phyloP scores from a whole-genome alignment of 2,797 vertebrate species.

The Falco novaeseelandiae region DNA sequence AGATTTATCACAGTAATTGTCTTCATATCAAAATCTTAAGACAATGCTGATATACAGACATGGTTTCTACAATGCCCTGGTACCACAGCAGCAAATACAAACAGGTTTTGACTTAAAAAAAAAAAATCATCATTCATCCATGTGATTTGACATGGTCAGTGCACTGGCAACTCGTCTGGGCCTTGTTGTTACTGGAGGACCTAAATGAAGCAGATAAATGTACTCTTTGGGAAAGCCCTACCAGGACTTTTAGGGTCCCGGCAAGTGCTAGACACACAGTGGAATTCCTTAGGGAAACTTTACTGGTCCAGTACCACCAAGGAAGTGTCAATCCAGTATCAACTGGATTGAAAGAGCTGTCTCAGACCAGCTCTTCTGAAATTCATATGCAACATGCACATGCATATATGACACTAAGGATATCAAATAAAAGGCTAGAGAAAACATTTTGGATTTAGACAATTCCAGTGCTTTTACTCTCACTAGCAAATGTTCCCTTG shows the following conservation, averaged over 20 bases:
- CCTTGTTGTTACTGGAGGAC: not conserved
- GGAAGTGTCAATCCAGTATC: not conserved
- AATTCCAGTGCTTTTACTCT: not conserved
- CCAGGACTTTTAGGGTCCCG: not conserved
- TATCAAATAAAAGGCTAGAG: not conserved
- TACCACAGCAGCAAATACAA: not conserved
- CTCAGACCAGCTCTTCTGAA: not conserved
- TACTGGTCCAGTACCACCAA: not conserved
- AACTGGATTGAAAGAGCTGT: not conserved
- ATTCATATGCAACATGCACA: accelerated
- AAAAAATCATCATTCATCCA: not conserved
- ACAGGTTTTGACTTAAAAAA: not conserved
- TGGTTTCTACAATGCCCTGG: not conserved
- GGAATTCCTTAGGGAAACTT: not conserved
- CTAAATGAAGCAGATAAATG: not conserved
- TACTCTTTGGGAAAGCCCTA: not conserved
- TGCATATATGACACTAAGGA: not conserved
- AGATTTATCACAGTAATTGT: not conserved
- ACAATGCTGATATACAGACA: accelerated
- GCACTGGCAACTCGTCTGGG: not conserved
- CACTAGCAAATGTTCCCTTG: accelerated
- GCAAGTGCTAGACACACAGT: not conserved
- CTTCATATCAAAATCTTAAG: not conserved
- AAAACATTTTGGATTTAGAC: not conserved
- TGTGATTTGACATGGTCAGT: not conserved